Base-by-base conservation (phyloP, 64 coral and sea anemone genomes). In the Anthopleura sola region DNA sequence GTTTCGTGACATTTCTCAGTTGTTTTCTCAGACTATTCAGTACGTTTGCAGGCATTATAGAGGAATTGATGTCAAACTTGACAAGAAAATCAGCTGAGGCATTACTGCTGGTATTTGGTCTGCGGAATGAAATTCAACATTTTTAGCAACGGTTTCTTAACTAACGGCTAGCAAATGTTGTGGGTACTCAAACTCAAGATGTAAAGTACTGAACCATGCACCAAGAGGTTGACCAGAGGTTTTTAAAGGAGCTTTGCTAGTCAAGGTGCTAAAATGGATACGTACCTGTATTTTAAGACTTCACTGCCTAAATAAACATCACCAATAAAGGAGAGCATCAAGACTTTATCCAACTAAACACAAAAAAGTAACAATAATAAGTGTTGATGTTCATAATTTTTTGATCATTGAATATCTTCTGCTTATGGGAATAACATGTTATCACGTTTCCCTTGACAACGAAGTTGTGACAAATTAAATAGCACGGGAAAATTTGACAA, bases 331-430 rank as follows among this genome's bases (percentile, higher is more conserved):
- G 87, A 88, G 29, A 13, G n/a, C 37, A 33, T 69, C 2, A 88
- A 58, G 58, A 56, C 62, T 37, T 66, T 68, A 28, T 82, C 87
- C 51, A 88, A 31, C 87, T 88, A 51, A 34, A 58, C 37, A 60
- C 8, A 29, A 15, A 29, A 68, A 82, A 49, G 62, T 5, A 31
- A 13, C 58, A 16, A 58, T 53, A 53, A 53, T n/a, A 26, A 62
- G n/a, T 62, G n/a, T 6, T 21, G 24, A 60, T 26, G 16, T 62
- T 62, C n/a, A 9, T 62, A 20, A 18, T 62, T 62, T 0, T 58
- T 5, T 26, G 23, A 62, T 62, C 58, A 53, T 53, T 53, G 13
- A 53, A 53, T 12, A 17, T 44, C 4, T 44, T 53, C 6, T 15
- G 50, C 50, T 15, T 53, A 53, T 44, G 9, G 9, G 40, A 8